Evolutionary conservation across 1,140 invertebrate genomes (phyloP).

Genomic region (Drosophila mauritiana): DNA sequence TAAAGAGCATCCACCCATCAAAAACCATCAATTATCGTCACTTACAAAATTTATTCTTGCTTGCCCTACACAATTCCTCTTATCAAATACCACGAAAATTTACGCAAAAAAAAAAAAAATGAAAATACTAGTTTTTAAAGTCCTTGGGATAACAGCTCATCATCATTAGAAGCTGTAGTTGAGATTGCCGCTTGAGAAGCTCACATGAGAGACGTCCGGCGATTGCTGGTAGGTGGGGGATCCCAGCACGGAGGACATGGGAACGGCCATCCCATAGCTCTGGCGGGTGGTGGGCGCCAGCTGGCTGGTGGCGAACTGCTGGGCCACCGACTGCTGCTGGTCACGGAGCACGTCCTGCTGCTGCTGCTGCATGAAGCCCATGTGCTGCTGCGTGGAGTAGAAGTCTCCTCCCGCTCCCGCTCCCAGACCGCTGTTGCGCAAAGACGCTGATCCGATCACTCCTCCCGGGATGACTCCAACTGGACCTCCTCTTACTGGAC

Average conservation of each 20-base stretch:
- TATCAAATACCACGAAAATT: slow-evolving; percentile 10
- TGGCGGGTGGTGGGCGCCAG: slow-evolving; percentile 50
- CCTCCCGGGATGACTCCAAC: neutral
- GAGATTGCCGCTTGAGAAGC: slow-evolving; percentile 71
- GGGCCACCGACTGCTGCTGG: slow-evolving; percentile 65
- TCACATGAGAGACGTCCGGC: slow-evolving; percentile 75
- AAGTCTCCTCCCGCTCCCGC: slow-evolving; percentile 18
- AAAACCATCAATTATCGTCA: neutral
- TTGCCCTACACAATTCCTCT: slow-evolving; percentile 4
- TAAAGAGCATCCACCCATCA: neutral
- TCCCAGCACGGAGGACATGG: slow-evolving; percentile 44
- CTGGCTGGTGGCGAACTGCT: slow-evolving; percentile 63
- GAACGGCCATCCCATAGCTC: slow-evolving; percentile 55
- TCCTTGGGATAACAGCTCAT: neutral
- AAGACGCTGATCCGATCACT: slow-evolving; percentile 2
- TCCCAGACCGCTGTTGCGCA: neutral
- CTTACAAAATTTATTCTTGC: slow-evolving; percentile 8
- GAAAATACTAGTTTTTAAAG: neutral
- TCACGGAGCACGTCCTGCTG: slow-evolving; percentile 64
- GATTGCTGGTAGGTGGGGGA: slow-evolving; percentile 49
- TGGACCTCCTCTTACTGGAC: slow-evolving; percentile 6
- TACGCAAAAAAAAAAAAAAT: slow-evolving; percentile 16
- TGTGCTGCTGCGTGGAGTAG: slow-evolving; percentile 64
- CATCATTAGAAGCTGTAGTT: slow-evolving; percentile 65
- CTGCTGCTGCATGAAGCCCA: slow-evolving; percentile 71